phyloP scores from a whole-genome alignment of 2,797 vertebrate genomes.

The Tapirus indicus region DNA sequence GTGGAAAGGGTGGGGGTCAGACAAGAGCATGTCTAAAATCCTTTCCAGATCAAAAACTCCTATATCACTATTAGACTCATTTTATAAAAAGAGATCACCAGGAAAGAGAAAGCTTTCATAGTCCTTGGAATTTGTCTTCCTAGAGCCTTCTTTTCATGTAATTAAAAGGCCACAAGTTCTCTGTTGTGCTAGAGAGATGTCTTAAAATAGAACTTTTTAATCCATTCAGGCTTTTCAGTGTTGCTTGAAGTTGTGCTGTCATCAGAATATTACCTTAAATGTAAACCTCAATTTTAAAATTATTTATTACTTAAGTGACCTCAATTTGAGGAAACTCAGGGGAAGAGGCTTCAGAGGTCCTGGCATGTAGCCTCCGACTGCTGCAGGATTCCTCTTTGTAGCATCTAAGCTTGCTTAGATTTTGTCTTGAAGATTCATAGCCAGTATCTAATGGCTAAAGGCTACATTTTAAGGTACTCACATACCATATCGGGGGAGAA shows the following conservation, averaged over 20 bases:
- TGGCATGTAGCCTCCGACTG: background rate
- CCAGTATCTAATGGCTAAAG: background rate
- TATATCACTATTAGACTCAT: background rate
- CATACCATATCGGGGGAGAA: background rate
- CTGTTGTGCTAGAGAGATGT: background rate
- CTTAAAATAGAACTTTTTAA: background rate
- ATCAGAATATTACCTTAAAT: background rate
- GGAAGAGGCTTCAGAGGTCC: background rate
- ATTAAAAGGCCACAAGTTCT: background rate
- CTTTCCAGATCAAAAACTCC: background rate
- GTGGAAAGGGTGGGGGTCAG: background rate
- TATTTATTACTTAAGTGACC: background rate
- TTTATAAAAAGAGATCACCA: background rate
- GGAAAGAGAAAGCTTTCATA: background rate
- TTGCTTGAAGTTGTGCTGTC: background rate
- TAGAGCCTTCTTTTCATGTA: background rate
- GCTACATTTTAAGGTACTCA: background rate
- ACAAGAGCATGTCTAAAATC: background rate
- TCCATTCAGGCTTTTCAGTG: background rate
- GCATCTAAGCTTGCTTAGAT: background rate
- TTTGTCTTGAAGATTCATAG: background rate
- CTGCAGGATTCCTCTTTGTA: background rate
- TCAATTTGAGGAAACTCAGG: background rate
- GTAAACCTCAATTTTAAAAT: background rate
- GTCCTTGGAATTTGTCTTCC: background rate